Evolutionary conservation across 2,113 vertebrate species (phyloP).

Genomic region (Spermophilus dauricus): DNA sequence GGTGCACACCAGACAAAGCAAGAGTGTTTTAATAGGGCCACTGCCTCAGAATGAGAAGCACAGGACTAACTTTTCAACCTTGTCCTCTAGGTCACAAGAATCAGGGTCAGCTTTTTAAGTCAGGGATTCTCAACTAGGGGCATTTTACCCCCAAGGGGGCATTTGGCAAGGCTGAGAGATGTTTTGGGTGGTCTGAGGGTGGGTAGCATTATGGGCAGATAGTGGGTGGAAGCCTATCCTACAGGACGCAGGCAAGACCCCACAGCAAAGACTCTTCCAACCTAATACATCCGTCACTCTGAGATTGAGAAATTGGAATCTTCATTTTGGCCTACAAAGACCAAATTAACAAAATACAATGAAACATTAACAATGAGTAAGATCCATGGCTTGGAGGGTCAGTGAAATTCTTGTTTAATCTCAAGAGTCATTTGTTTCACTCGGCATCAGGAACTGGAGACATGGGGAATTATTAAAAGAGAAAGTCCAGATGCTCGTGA

Average conservation of each 20-base stretch:
- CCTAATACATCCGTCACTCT: rapidly evolving
- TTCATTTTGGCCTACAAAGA: not conserved
- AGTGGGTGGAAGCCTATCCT: not conserved
- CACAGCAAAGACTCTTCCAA: rapidly evolving
- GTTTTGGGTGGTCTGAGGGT: not conserved
- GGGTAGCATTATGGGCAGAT: no score
- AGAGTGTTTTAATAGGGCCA: not conserved
- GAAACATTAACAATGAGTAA: not conserved
- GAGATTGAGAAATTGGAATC: not conserved
- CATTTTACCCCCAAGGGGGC: not conserved
- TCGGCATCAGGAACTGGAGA: not conserved
- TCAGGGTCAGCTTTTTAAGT: not conserved
- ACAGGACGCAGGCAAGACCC: rapidly evolving
- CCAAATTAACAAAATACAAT: not conserved
- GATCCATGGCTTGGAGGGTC: not conserved
- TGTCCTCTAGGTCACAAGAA: not conserved
- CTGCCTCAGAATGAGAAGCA: not conserved
- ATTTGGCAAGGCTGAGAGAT: not conserved
- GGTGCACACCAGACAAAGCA: not conserved
- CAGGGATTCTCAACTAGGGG: not conserved
- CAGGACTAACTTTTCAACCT: not conserved
- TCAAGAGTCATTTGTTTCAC: not conserved
- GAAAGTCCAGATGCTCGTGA: not conserved
- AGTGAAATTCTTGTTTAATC: not conserved
- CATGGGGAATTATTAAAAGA: not conserved